Percentiles rank a stretch among this genome's conserved stretches.
These are phyloP conservation scores for Oreochromis tanganicae DNA, from an alignment of 2,113 vertebrate species.

Conservation along the genomic window DNA sequence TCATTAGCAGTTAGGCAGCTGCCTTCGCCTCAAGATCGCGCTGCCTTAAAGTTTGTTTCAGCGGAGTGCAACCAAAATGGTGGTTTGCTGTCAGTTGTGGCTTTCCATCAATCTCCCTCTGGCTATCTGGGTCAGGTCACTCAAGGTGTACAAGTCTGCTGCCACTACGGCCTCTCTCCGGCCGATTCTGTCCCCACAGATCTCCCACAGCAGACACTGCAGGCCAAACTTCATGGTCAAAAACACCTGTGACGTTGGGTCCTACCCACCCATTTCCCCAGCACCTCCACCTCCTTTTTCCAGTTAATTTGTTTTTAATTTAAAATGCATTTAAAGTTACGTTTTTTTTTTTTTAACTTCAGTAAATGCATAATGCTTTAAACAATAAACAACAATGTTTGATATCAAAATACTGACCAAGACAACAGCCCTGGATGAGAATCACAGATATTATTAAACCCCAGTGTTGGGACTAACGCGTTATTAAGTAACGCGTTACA, in stretches of 20 bases:
- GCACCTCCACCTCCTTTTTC: accelerated
- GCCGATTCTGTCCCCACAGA: background rate
- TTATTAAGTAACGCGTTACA: too few relatives aligned
- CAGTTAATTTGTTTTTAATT: background rate
- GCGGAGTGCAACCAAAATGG: background rate
- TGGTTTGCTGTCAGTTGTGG: background rate
- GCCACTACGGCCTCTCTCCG: background rate
- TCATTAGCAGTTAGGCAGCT: background rate
- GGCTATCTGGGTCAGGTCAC: background rate
- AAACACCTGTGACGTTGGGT: background rate
- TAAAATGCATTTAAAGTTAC: background rate
- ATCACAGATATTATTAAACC: background rate
- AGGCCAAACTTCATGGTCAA: background rate
- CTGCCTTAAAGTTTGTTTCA: background rate
- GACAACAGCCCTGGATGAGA: background rate
- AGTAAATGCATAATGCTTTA: background rate
- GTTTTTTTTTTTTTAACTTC: background rate
- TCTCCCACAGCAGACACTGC: background rate
- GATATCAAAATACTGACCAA: background rate
- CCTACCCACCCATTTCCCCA: background rate
- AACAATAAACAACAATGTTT: background rate
- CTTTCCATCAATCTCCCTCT: background rate
- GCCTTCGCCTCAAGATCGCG: background rate
- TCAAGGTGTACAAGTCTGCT: background rate
- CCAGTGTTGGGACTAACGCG: too few relatives aligned